Evolutionary conservation across 2,888 invertebrate genomes (phyloP).

Genomic region (Volucella inanis): DNA sequence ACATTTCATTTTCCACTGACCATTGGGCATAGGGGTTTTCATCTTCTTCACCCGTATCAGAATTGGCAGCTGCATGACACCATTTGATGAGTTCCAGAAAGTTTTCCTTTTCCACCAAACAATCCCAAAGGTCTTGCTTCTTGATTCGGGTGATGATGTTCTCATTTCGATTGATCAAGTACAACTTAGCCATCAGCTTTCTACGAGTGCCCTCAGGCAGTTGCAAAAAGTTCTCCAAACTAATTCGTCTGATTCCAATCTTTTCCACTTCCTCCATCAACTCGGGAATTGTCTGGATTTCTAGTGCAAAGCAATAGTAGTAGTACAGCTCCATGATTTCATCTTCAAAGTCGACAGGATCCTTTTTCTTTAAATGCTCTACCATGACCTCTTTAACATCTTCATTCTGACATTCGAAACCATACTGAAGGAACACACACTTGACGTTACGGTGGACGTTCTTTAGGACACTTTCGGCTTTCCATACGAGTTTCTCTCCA

Average conservation of each 20-base stretch:
- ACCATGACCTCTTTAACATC: constrained; percentile 87
- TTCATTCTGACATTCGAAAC: constrained; percentile 85
- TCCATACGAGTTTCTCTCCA: constrained; percentile 80
- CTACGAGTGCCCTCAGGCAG: constrained; percentile 79
- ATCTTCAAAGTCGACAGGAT: constrained; percentile 79
- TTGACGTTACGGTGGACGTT: constrained; percentile 81
- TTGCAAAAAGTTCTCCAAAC: constrained; percentile 80
- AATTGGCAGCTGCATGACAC: constrained; percentile 74
- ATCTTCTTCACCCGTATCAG: not conserved
- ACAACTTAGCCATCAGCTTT: constrained; percentile 79
- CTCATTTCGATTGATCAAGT: constrained; percentile 80
- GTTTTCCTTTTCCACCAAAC: constrained; percentile 78
- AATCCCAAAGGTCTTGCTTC: constrained; percentile 80
- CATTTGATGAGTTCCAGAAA: constrained; percentile 78
- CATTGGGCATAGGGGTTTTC: constrained; percentile 77
- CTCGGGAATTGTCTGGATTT: constrained; percentile 77
- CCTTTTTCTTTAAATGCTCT: constrained; percentile 85
- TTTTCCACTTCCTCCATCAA: constrained; percentile 70
- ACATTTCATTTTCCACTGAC: constrained; percentile 81
- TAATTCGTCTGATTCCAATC: constrained; percentile 77
- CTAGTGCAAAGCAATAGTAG: constrained; percentile 79
- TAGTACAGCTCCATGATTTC: constrained; percentile 78
- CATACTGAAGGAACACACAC: constrained; percentile 83
- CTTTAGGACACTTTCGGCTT: constrained; percentile 79
- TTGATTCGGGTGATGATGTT: constrained; percentile 80